Percentiles rank a stretch among this genome's conserved stretches.
phyloP scores from a whole-genome alignment of 2,113 vertebrate genomes.

The Daphoenositta chrysoptera region DNA sequence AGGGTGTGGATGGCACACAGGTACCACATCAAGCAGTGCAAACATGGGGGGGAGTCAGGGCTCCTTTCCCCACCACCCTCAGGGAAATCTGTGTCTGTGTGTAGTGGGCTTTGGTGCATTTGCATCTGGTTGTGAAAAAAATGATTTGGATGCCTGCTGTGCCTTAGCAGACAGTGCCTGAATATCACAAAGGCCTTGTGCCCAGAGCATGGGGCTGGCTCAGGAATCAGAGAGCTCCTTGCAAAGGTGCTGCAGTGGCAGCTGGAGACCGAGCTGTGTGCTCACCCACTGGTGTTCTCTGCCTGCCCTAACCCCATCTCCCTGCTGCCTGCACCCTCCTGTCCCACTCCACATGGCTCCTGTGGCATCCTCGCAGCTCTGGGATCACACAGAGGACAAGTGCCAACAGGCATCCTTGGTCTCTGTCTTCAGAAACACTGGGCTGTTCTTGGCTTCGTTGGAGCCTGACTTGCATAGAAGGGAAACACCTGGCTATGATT shows the following conservation, averaged over 20 bases:
- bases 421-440: neutral
- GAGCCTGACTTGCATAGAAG: neutral
- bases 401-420: neutral
- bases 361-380: neutral
- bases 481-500: neutral
- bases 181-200: neutral
- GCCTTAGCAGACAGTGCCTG: neutral
- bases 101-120: neutral
- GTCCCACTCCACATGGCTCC: rapidly evolving
- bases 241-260: neutral
- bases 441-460: neutral
- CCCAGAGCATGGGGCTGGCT: neutral
- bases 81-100: neutral
- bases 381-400: neutral
- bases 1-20: rapidly evolving
- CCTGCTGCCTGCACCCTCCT: neutral
- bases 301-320: neutral
- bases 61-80: neutral
- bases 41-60: neutral
- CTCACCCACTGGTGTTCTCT: neutral
- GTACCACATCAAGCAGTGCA: neutral
- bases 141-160: neutral
- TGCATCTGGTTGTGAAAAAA: neutral
- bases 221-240: neutral
- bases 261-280: neutral